Conservation (phyloP, 2,888 invertebrate species). For the Cremastinae sp. region DNA sequence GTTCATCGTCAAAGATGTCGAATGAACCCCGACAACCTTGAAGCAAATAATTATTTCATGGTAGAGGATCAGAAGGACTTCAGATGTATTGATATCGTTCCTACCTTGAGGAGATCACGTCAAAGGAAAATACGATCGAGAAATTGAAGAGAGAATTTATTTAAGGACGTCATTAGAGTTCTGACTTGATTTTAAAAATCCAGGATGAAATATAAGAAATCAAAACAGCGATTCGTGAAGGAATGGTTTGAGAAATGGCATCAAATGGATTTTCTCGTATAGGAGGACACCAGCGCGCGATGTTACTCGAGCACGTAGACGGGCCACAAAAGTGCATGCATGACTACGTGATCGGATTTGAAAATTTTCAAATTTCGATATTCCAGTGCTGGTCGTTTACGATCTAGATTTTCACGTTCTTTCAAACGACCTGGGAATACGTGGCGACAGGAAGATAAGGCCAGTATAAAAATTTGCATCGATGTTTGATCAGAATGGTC, state of each 20-base stretch:
- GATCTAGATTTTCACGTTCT: neutral
- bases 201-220: neutral
- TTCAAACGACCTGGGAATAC: neutral
- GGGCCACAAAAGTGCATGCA: constrained; percentile 27
- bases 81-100: neutral
- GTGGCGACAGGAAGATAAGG: neutral
- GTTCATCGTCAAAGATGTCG: constrained; percentile 77
- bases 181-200: neutral
- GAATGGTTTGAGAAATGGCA: neutral
- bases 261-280: neutral
- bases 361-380: neutral
- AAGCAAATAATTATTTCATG: constrained; percentile 29
- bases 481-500: neutral
- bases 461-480: neutral
- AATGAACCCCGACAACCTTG: constrained; percentile 77
- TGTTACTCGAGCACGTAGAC: constrained; percentile 31
- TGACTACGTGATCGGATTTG: constrained; percentile 32
- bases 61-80: neutral
- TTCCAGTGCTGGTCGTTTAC: neutral
- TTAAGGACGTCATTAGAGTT: neutral
- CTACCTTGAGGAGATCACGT: too few relatives aligned
- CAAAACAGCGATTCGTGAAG: constrained; percentile 1
- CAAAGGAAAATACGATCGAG: too few relatives aligned
- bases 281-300: constrained; percentile 6
- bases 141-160: too few relatives aligned